phyloP scores from a whole-genome alignment of 2,797 vertebrate genomes.

The Cuniculus paca region DNA sequence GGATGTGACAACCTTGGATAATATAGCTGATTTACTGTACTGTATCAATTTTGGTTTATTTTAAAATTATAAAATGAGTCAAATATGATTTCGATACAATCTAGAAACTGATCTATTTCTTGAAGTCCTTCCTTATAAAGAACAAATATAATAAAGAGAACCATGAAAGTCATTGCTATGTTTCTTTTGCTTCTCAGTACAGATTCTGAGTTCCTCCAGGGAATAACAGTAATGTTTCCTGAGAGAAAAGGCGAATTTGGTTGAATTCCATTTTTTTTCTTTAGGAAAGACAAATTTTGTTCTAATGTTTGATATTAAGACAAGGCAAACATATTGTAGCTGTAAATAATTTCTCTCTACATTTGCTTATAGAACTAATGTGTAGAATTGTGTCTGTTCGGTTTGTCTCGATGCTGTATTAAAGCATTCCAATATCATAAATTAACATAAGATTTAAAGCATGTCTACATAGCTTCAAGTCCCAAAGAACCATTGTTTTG shows the following conservation, averaged over 20 bases:
- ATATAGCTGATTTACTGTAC: background rate
- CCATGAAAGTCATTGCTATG: background rate
- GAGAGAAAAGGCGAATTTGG: background rate
- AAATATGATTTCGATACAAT: background rate
- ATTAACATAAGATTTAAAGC: background rate
- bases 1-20: background rate
- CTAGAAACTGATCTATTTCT: background rate
- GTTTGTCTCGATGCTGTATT: background rate
- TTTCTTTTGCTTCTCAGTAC: background rate
- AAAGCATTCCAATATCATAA: background rate
- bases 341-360: background rate
- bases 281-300: background rate
- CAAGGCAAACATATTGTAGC: background rate
- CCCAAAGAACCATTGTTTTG: background rate
- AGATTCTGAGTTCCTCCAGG: background rate
- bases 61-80: constrained; percentile 36
- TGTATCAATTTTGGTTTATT: background rate
- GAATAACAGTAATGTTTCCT: background rate
- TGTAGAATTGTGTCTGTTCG: background rate
- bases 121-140: background rate
- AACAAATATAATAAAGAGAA: background rate
- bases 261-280: background rate
- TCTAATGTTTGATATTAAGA: background rate
- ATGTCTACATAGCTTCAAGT: background rate
- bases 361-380: background rate